Evolutionary conservation across 2,888 invertebrate genomes (phyloP), one percentile per base, ranked within the genome.

Genomic region (Cacoxenus indagator): DNA sequence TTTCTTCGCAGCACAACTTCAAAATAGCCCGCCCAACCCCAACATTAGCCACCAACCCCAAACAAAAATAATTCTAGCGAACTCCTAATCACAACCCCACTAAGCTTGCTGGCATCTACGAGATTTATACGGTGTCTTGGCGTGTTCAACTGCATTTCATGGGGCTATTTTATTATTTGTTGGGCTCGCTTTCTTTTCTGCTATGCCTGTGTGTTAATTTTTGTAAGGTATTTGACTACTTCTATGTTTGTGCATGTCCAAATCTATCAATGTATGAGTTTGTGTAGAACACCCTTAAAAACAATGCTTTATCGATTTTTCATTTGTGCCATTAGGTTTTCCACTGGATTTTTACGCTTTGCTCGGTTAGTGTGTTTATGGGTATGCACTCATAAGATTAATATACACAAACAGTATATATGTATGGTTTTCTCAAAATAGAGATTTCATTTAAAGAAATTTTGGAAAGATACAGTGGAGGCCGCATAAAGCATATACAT

Each of bases 271-370:
- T n/a, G 27, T 59, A 19, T 66, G 37, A 57, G 66, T 55, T 46
- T 46, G 19, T 57, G 11, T 26, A 48, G 31, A 77, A 76, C 83
- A 83, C 81, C 81, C 81, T 83, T 81, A 81, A 81, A 82, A 83
- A 78, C 76, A 77, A 75, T 80, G 83, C 77, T 81, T 68, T 83
- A 81, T 81, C 83, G 81, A 81, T 81, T 81, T 81, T 81, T 72
- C 81, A 79, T 77, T 79, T 55, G 26, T 45, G 17, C 31, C 37
- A 55, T 66, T 66, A 26, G 14, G 54, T 37, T 54, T 57, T 46
- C 11, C 11, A 14, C 22, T 57, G 27, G 37, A 19, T 24, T 43
- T 31, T 55, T 37, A 14, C 55, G 65, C 65, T 66, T 66, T 27
- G 48, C 67, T 67, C 59, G 59, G 48, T 62, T 51, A 59, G 57